These are phyloP conservation scores for Pachycephala philippinensis DNA, from an alignment of 2,113 vertebrate genomes.

Conservation along the genomic window DNA sequence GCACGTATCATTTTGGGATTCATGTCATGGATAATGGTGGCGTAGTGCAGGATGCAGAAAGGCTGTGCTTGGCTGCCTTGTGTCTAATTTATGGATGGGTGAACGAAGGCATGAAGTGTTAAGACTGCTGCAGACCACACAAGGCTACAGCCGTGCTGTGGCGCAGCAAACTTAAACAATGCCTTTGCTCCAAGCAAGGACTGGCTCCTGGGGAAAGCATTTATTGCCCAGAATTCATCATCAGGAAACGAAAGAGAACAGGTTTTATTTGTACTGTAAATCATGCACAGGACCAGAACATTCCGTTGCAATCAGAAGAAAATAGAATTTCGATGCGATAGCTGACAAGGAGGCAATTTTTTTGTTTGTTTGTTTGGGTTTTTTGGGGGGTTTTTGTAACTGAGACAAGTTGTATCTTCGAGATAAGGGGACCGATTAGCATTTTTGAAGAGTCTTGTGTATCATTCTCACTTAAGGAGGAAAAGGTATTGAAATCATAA, in stretches of 20 bases:
- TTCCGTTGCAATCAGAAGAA: neutral
- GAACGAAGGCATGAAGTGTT: neutral
- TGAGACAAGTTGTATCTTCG: neutral
- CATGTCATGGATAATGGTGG: neutral
- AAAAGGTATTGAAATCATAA: neutral
- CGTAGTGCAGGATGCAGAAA: neutral
- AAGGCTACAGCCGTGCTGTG: neutral
- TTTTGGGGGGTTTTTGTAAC: neutral
- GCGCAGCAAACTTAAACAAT: neutral
- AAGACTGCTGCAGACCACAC: neutral
- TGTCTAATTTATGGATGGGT: neutral
- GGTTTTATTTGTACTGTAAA: constrained; percentile 28
- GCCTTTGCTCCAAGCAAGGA: neutral
- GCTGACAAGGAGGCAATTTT: neutral
- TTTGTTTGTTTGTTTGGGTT: neutral
- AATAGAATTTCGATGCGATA: neutral
- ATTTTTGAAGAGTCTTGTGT: neutral
- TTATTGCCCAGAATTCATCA: constrained; percentile 20
- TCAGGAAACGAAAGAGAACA: neutral
- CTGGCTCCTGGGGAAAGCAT: neutral
- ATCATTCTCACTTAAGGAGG: neutral
- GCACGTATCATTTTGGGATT: neutral
- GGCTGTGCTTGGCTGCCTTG: neutral
- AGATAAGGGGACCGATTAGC: neutral
- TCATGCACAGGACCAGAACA: neutral